Conservation (phyloP, 1,140 invertebrate genomes). For the Bicyclus anynana region DNA sequence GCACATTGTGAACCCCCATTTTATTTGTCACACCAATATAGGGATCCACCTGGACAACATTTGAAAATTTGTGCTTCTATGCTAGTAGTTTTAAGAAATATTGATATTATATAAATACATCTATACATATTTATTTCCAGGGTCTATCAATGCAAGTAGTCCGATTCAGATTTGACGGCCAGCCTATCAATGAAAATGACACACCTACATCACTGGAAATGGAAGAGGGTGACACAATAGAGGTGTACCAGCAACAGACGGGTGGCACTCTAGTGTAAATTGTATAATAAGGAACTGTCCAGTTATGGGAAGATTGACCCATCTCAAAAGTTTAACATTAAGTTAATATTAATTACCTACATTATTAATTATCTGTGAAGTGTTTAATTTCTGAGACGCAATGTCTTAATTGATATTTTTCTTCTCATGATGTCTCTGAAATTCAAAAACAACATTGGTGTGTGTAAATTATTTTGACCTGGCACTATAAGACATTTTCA, state of each 20-base stretch:
- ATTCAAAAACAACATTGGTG: no score
- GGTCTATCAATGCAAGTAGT: slow-evolving; percentile 92
- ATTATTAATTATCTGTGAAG: slow-evolving; percentile 51
- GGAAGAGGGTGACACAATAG: slow-evolving; percentile 97
- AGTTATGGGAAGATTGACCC: slow-evolving; percentile 49
- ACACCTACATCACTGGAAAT: slow-evolving; percentile 93
- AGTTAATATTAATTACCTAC: slow-evolving; percentile 68
- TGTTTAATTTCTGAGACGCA: slow-evolving; percentile 32
- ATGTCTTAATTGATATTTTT: not conserved
- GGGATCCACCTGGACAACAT: no score
- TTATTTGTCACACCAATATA: no score
- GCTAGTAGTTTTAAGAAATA: no score
- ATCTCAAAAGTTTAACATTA: slow-evolving; percentile 67
- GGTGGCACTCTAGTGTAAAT: slow-evolving; percentile 81
- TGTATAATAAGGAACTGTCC: slow-evolving; percentile 64
- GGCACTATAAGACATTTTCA: no score
- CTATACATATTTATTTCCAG: slow-evolving; percentile 71
- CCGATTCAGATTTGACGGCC: slow-evolving; percentile 95
- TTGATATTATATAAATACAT: not conserved
- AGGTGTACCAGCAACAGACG: slow-evolving; percentile 96
- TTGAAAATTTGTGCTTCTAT: no score
- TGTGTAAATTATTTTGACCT: no score
- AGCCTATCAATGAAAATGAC: slow-evolving; percentile 95
- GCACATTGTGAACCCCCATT: no score
- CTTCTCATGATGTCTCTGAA: not conserved